Conservation (phyloP, 2,888 invertebrate genomes). For the Seladonia tumulorum region DNA sequence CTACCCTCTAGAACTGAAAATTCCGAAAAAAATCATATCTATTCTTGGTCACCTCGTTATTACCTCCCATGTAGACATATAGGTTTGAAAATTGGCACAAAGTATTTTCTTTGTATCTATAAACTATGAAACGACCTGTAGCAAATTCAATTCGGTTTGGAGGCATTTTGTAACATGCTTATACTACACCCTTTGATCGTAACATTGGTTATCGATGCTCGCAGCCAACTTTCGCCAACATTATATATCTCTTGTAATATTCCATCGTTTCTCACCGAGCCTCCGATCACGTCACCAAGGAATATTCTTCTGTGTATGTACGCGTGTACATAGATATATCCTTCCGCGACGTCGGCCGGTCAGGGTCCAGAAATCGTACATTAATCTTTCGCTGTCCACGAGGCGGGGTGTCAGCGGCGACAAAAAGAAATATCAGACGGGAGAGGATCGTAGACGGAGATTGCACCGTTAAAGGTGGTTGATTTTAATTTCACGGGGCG, state of each 20-base stretch:
- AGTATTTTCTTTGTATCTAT: too few species aligned
- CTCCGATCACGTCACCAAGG: neutral
- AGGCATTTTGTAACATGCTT: too few species aligned
- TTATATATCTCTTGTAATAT: neutral
- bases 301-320: neutral
- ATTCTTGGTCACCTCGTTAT: too few species aligned
- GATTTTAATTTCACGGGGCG: slow-evolving; percentile 84
- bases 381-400: slow-evolving; percentile 27
- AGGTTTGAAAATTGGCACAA: too few species aligned
- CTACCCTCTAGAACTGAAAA: too few species aligned
- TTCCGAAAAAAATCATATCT: too few species aligned
- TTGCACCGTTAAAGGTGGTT: slow-evolving; percentile 82
- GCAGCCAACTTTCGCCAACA: neutral
- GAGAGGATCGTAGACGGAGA: slow-evolving; percentile 73
- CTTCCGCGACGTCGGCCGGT: neutral
- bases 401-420: slow-evolving; percentile 14
- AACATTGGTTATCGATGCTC: neutral
- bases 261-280: neutral
- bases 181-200: too few species aligned
- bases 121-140: too few species aligned
- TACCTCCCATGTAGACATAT: too few species aligned
- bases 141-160: too few species aligned
- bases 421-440: slow-evolving; percentile 1
- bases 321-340: neutral
- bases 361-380: slow-evolving; percentile 27